Evolutionary conservation across 2,888 invertebrate genomes (phyloP).

Genomic region (Meliscaeva auricollis): DNA sequence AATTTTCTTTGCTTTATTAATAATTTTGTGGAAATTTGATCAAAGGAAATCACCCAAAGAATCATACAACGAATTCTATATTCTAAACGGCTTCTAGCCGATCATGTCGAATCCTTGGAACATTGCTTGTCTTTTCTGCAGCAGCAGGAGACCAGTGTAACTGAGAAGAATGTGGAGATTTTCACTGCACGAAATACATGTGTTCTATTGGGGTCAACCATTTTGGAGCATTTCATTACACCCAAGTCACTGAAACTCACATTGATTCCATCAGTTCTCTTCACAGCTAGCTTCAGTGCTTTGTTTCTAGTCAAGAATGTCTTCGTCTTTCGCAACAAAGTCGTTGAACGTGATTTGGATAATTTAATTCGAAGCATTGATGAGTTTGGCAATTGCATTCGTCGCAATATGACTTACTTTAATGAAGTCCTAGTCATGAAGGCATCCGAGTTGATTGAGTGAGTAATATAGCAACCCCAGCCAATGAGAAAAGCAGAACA

Average conservation of each 20-base stretch:
- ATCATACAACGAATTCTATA: constrained; percentile 81
- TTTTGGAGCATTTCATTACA: constrained; percentile 80
- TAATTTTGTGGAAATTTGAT: not conserved
- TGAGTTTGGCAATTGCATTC: constrained; percentile 82
- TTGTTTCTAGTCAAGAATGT: constrained; percentile 80
- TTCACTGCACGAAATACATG: constrained; percentile 81
- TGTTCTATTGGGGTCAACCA: constrained; percentile 79
- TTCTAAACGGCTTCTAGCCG: constrained; percentile 82
- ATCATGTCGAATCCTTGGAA: constrained; percentile 83
- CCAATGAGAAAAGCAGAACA: not conserved
- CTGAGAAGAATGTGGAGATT: constrained; percentile 68
- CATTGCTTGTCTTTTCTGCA: constrained; percentile 78
- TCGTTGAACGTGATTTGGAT: constrained; percentile 81
- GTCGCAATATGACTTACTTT: constrained; percentile 83
- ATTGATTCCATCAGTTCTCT: constrained; percentile 79
- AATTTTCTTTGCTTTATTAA: not conserved
- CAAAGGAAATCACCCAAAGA: constrained; percentile 79
- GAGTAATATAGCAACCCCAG: constrained; percentile 16
- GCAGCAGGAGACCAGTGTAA: not conserved
- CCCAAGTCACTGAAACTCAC: constrained; percentile 79
- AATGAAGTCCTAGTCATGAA: constrained; percentile 83
- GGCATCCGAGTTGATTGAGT: constrained; percentile 82
- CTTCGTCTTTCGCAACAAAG: constrained; percentile 81
- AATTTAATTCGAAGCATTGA: constrained; percentile 81
- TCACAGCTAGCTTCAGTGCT: constrained; percentile 80